Percentiles rank a stretch among this genome's conserved stretches.
These are phyloP conservation scores for Amia ocellicauda DNA, from an alignment of 2,113 vertebrate species.

Conservation along the genomic window DNA sequence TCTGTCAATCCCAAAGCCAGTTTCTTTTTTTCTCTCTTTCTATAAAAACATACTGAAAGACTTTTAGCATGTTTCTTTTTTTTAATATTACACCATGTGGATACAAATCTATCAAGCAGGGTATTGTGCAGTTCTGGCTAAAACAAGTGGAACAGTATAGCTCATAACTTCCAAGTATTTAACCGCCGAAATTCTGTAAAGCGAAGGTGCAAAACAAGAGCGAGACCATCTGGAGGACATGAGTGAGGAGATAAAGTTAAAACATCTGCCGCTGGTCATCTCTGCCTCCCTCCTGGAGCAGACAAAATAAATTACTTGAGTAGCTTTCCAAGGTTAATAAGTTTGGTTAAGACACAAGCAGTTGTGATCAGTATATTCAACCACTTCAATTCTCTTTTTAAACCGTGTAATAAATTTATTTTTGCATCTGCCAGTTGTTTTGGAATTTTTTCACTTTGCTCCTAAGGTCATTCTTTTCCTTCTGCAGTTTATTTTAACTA, in stretches of 20 bases:
- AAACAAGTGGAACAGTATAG: slow-evolving; percentile 50
- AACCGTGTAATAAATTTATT: no score
- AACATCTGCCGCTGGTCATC: slow-evolving; percentile 22
- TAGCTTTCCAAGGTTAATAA: slow-evolving; percentile 27
- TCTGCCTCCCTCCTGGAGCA: slow-evolving; percentile 8
- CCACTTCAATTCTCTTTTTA: not conserved
- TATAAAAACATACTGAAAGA: not conserved
- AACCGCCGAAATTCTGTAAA: slow-evolving; percentile 37
- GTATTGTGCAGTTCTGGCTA: slow-evolving; percentile 43
- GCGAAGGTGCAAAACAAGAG: slow-evolving; percentile 38
- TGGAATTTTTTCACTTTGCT: no score
- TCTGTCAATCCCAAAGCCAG: slow-evolving; percentile 56
- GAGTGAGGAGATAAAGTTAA: slow-evolving; percentile 8
- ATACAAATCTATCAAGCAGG: slow-evolving; percentile 47
- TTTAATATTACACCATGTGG: slow-evolving; percentile 37
- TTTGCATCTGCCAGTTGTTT: no score
- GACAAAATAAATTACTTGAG: slow-evolving; percentile 30
- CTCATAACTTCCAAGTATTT: slow-evolving; percentile 43
- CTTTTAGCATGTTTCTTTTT: slow-evolving; percentile 22
- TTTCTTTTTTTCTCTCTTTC: slow-evolving; percentile 20
- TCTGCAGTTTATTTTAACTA: no score
- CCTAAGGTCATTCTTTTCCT: no score
- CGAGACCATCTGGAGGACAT: slow-evolving; percentile 49
- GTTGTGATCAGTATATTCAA: slow-evolving; percentile 6
- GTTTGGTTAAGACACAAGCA: slow-evolving; percentile 19